Conservation (phyloP, 2,888 invertebrate genomes). For the Tenodera sinensis region DNA sequence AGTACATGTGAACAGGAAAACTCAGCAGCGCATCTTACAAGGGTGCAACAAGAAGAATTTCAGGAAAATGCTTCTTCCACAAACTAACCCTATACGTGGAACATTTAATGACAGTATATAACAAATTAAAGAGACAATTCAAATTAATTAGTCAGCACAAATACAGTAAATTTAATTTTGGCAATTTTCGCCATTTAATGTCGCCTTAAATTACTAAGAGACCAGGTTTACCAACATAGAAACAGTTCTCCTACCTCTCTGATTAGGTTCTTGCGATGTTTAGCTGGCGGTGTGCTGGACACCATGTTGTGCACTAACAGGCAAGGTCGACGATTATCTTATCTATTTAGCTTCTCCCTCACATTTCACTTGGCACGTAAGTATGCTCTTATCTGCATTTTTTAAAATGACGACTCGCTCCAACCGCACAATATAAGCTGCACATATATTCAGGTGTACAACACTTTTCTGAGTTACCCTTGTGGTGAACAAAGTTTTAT, state of each 20-base stretch:
- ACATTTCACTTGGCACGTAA: neutral
- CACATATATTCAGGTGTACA: no score
- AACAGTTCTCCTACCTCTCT: neutral
- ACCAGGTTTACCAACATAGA: neutral
- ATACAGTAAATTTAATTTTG: neutral
- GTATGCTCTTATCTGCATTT: neutral
- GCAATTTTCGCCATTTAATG: neutral
- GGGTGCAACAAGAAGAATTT: no score
- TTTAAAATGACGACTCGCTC: neutral
- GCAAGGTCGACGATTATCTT: neutral
- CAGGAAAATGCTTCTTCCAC: no score
- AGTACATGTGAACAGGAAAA: no score
- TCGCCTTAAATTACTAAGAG: no score
- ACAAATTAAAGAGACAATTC: no score
- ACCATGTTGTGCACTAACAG: conserved; percentile 12
- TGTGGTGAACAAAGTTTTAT: no score
- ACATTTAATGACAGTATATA: no score
- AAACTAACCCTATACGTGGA: no score
- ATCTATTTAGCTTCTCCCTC: neutral
- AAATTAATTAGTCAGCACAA: neutral
- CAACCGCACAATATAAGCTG: neutral
- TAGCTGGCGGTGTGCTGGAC: conserved; percentile 17
- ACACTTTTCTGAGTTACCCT: no score
- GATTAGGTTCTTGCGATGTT: neutral
- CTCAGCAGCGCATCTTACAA: no score